Percentiles rank a stretch among this genome's conserved stretches.
phyloP scores from a whole-genome alignment of 2,888 invertebrate species.

The Elysia crispata region DNA sequence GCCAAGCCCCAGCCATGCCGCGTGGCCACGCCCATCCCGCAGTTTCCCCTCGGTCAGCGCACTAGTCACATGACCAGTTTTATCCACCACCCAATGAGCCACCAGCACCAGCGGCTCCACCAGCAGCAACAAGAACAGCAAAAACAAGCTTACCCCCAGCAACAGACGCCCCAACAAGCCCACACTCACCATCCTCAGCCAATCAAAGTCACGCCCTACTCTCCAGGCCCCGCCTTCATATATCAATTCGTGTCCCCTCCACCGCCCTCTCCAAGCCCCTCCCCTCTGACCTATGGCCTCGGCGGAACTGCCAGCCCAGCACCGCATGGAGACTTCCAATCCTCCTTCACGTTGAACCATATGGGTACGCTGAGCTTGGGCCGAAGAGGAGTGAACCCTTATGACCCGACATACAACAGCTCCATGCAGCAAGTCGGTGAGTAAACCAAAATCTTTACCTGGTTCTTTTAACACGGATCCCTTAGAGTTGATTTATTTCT shows the following conservation, averaged over 20 bases:
- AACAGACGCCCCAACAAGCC: conserved; percentile 11
- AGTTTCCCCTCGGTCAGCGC: conserved; percentile 40
- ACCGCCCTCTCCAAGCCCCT: conserved; percentile 12
- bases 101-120: conserved; percentile 23
- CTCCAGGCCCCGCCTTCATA: conserved; percentile 33
- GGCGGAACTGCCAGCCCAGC: conserved; percentile 23
- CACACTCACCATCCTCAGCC: conserved; percentile 24
- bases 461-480: neutral
- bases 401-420: conserved; percentile 16
- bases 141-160: neutral
- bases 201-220: conserved; percentile 39
- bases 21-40: conserved; percentile 42
- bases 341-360: conserved; percentile 30
- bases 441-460: neutral
- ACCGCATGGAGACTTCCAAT: neutral
- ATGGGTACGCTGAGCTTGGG: conserved; percentile 36
- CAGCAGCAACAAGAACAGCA: neutral
- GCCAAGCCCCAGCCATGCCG: conserved; percentile 42
- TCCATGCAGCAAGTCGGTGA: conserved; percentile 45
- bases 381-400: conserved; percentile 33
- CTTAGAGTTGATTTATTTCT: no score
- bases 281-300: conserved; percentile 10
- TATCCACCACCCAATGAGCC: conserved; percentile 36
- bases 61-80: conserved; percentile 39
- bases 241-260: conserved; percentile 38